phyloP scores from a whole-genome alignment of 2,113 vertebrate species.

The Phylloscopus trochiloides region DNA sequence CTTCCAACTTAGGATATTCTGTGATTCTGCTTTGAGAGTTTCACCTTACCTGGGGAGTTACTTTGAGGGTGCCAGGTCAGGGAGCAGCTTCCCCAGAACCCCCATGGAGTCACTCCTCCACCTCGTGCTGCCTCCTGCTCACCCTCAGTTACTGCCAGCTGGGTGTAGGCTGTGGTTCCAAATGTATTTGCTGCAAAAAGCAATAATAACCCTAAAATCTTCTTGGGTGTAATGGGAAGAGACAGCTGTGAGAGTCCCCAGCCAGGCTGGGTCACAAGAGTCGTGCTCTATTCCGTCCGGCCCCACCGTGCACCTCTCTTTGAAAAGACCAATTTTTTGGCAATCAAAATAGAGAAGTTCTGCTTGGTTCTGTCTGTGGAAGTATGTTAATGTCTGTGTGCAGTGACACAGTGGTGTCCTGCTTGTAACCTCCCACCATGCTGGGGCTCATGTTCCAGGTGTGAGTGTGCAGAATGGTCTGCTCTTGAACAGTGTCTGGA shows the following conservation, averaged over 20 bases:
- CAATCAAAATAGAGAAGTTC: background rate
- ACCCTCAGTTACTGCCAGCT: background rate
- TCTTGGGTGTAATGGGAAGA: background rate
- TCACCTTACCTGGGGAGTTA: background rate
- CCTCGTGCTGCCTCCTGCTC: background rate
- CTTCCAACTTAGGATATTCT: background rate
- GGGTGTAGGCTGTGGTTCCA: background rate
- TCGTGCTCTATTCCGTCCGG: background rate
- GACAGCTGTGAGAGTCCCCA: too few species aligned
- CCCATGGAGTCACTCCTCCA: fast-evolving
- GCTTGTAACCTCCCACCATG: fast-evolving
- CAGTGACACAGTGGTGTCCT: background rate
- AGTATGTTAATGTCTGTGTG: background rate
- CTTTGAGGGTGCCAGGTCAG: fast-evolving
- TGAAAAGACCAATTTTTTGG: background rate
- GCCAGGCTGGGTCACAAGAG: background rate
- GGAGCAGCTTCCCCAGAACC: fast-evolving
- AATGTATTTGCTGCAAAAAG: background rate
- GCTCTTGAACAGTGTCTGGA: background rate
- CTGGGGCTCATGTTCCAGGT: background rate
- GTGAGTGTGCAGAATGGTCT: background rate
- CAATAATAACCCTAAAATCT: background rate
- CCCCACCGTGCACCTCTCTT: background rate
- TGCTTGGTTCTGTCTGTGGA: background rate
- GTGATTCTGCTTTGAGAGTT: background rate